Base-by-base conservation (phyloP, 2,797 vertebrate species). In the Schizopygopsis pylzovi region DNA sequence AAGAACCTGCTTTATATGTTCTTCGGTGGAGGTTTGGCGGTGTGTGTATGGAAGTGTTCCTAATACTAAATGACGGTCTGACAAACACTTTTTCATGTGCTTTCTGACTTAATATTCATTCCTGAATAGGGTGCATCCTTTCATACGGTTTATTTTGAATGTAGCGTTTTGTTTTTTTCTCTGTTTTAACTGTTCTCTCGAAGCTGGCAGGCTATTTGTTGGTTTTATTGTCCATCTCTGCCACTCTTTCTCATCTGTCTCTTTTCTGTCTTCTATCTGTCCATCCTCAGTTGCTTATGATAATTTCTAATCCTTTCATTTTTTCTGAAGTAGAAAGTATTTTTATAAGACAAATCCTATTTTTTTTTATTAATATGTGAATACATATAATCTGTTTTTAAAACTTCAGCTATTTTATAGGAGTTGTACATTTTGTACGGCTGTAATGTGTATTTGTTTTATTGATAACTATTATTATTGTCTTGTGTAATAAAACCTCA, bases 1-100 rank as follows among this genome's bases (percentile, higher is more conserved):
- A 99, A 99, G 95, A 99, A 97, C 93, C 95, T 99, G 87, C 96
- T 99, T 1, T 99, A 99, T 94, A 98, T 99, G 97, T 99, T 98
- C 95, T 99, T 99, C 0, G 97, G 98, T 61, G 98, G 98, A 73
- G 98, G 96, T 70, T 92, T 99, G 93, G 98, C 97, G 0, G 97
- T 99, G 87, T 99, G 98, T 0, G 98, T 99, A 89, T 99, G 98
- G 98, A 99, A 98, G 91, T 99, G 98, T 91, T 99, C 98, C 90
- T 99, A 95, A 94, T 92, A 59, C 12, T 67, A 67, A 37, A 37
- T 4, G 13, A 73, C 67, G 16, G 63, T 15, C 7, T 37, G 41
- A 18, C n/a, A 49, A 16, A 49, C 39, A 78, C 39, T 54, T 59
- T 67, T 77, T 77, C 39, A 54, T 6, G 65, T 56, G 67, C 77